These are phyloP conservation scores for Amazona finschi DNA, from an alignment of 2,797 vertebrate species.

Conservation along the genomic window DNA sequence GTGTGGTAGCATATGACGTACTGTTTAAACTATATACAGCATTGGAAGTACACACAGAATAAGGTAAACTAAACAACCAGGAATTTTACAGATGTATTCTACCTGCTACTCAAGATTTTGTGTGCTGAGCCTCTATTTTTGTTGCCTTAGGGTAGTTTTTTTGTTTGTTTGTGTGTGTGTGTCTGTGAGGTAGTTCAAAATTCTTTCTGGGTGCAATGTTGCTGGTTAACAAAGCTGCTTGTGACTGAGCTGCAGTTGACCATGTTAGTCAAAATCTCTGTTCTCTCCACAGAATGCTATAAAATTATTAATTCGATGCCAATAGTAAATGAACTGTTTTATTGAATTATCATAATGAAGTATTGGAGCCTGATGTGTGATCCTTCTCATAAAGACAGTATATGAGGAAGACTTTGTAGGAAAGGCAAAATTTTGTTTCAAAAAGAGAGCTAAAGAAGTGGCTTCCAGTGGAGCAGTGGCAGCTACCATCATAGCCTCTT, in stretches of 20 bases:
- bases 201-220: neutral
- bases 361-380: neutral
- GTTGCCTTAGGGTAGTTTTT: neutral
- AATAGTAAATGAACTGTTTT: constrained; percentile 21
- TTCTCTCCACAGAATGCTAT: constrained; percentile 2
- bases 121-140: neutral
- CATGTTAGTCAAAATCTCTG: constrained; percentile 3
- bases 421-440: neutral
- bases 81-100: neutral
- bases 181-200: neutral
- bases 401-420: neutral
- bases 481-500: neutral
- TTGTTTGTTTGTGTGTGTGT: neutral
- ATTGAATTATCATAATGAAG: constrained; percentile 17
- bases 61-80: neutral
- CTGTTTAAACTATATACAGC: neutral
- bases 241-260: neutral
- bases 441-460: neutral
- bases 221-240: neutral
- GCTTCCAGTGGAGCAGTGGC: neutral
- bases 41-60: neutral
- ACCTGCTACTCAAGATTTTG: neutral
- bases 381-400: neutral
- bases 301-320: constrained; percentile 10
- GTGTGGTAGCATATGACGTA: neutral